Evolutionary conservation across 2,888 invertebrate genomes (phyloP).

Genomic region (Pristionchus mayeri): DNA sequence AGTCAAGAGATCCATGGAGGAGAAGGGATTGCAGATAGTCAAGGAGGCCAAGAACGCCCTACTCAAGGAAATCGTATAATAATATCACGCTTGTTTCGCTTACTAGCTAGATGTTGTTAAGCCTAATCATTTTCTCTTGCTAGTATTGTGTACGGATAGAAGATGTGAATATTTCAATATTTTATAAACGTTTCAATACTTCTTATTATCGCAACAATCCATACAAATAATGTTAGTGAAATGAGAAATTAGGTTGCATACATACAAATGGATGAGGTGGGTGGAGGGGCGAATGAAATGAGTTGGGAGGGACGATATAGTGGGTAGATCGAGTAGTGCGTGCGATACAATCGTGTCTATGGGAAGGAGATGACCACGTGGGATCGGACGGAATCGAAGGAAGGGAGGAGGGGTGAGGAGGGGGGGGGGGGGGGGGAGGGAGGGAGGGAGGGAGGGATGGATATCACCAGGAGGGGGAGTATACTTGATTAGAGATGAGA

Average conservation of each 20-base stretch:
- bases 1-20: conserved; percentile 39
- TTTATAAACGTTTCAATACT: conserved; percentile 27
- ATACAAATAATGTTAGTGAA: conserved; percentile 23
- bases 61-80: conserved; percentile 6
- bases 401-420: not conserved
- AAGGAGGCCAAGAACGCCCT: conserved; percentile 33
- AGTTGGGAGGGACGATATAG: not conserved
- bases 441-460: not conserved
- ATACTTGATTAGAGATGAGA: conserved; percentile 49
- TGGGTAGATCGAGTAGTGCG: not conserved
- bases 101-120: too few species aligned
- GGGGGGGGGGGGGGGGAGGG: not conserved
- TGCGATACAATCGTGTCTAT: conserved; percentile 32
- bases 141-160: conserved; percentile 4
- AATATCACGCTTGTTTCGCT: too few species aligned
- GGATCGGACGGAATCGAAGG: not conserved
- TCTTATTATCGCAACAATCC: conserved; percentile 39
- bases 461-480: conserved; percentile 26
- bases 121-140: too few species aligned
- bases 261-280: conserved; percentile 29
- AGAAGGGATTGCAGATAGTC: conserved; percentile 16
- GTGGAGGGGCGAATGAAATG: conserved; percentile 1
- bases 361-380: not conserved
- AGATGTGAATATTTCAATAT: not conserved
- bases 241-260: conserved; percentile 9